phyloP scores from a whole-genome alignment of 1,140 invertebrate genomes.

The Ephestia elutella region DNA sequence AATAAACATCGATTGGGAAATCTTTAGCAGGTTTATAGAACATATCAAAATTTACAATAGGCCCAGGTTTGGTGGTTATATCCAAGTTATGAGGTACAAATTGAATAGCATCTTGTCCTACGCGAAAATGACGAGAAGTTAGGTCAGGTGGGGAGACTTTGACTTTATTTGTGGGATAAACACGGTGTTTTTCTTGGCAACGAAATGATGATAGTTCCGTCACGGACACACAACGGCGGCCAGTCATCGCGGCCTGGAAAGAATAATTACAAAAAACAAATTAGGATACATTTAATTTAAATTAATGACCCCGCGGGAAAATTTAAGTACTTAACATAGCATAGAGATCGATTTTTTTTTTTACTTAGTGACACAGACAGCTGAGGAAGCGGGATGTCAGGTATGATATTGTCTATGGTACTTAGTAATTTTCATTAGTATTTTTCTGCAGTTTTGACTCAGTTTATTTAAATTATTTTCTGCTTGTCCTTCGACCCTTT shows the following conservation, averaged over 20 bases:
- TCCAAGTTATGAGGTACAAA: constrained; percentile 49
- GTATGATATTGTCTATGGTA: too few relatives aligned
- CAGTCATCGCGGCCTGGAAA: neutral
- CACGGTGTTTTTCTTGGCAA: neutral
- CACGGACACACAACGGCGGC: neutral
- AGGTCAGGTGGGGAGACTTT: neutral
- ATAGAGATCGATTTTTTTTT: too few relatives aligned
- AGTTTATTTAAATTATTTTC: too few relatives aligned
- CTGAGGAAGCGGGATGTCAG: too few relatives aligned
- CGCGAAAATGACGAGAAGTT: neutral
- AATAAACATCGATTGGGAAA: constrained; percentile 93
- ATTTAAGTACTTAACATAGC: too few relatives aligned
- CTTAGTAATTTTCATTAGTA: too few relatives aligned
- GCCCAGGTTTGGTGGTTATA: constrained; percentile 41
- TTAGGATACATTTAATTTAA: neutral
- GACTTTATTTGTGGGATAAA: neutral
- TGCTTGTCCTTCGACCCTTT: too few relatives aligned
- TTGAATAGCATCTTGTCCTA: constrained; percentile 27
- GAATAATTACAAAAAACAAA: too few relatives aligned
- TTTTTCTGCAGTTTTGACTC: too few relatives aligned
- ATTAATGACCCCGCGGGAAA: neutral
- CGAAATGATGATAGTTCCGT: neutral
- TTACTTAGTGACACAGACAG: too few relatives aligned
- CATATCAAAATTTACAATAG: constrained; percentile 38
- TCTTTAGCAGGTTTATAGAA: constrained; percentile 80